These are phyloP conservation scores for Dermochelys coriacea DNA, from an alignment of 2,797 vertebrate genomes.

Conservation along the genomic window DNA sequence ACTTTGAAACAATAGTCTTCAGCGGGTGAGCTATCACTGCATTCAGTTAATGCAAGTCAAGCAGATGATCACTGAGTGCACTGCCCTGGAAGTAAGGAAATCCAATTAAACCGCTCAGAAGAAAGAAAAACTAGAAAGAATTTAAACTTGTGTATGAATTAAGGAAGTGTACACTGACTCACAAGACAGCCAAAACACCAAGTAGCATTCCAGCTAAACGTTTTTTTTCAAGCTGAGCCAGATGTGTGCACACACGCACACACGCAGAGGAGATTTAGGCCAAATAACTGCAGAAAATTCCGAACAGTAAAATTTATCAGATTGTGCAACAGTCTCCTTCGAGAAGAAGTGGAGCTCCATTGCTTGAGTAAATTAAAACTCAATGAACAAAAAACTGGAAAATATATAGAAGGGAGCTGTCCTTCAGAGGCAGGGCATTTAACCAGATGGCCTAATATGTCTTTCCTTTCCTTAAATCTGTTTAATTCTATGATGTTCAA, in stretches of 20 bases:
- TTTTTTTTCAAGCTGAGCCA: background rate
- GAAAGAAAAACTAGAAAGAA: constrained; percentile 27
- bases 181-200: background rate
- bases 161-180: background rate
- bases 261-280: background rate
- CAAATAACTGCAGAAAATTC: background rate
- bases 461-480: background rate
- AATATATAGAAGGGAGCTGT: background rate
- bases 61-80: background rate
- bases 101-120: constrained; percentile 1
- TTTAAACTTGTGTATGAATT: background rate
- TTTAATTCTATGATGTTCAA: background rate
- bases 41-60: constrained; percentile 47
- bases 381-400: constrained; percentile 9
- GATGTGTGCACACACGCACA: background rate
- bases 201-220: background rate
- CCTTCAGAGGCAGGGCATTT: background rate
- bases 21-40: background rate
- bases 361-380: constrained; percentile 20
- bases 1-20: constrained; percentile 32
- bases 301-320: background rate
- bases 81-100: constrained; percentile 17
- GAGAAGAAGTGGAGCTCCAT: constrained; percentile 1
- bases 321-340: background rate
- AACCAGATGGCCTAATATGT: background rate